Base-by-base conservation (phyloP, 2,888 invertebrate genomes). In the Carcina quercana region DNA sequence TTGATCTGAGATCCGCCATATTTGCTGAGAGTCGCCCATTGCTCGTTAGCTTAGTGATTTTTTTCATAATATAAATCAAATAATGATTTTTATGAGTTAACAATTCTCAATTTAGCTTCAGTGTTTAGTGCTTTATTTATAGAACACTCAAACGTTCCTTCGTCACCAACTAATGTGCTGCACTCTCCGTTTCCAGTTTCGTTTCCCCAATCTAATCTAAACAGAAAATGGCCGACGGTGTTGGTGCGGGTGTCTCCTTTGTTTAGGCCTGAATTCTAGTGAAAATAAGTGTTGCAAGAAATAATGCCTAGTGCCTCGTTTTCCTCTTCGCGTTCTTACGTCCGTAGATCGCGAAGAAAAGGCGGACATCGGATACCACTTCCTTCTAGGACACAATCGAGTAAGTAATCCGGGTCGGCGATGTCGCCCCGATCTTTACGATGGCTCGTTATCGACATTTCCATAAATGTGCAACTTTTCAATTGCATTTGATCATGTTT, bases 281-380 rank as follows among this genome's bases (percentile, higher is more conserved):
- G 82, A 78, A 78, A 74, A 72, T 83, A 80, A 83, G 78, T 74
- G 72, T 52, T 64, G 69, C 69, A 71, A 83, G 80, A 82, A 84
- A 92, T 89, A 86, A 94, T 95, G 95, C 95, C 95, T 88, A 95
- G 95, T 89, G 95, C 95, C 87, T 95, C 95, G 80, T 94, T 95
- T 86, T 93, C 94, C 75, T 93, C 94, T 85, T 93, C 94, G 84
- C 91, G 94, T 88, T 93, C 93, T 86, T 94, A 93, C 87, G 92
- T 93, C 69, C 90, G 95, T 83, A 91, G 95, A 86, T 95, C 95
- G 78, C 89, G 94, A 75, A 91, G 95, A 87, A 94, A 95, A 91
- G 93, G 92, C 75, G 92, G 91, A 62, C 94, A 94, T 86, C 89
- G 95, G 73, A 93, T 91, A 75, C 91, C 92, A 59, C 85, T 91